Conservation (phyloP, 2,113 vertebrate genomes). For the Rattus norvegicus region GRCr8 NC_086026.1:67362001-67362500, state of each 20-base stretch:
- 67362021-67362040: neutral
- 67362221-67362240: neutral
- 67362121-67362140: neutral
- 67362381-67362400: neutral
- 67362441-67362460: neutral
- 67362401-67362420: neutral
- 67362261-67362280: neutral
- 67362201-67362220: no score
- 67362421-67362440: neutral
- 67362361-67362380: neutral
- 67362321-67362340: neutral
- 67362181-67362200: neutral
- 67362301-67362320: neutral
- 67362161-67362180: neutral
- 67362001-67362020: neutral
- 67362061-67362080: conserved; percentile 20
- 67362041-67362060: neutral
- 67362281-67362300: conserved; percentile 6
- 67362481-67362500: neutral
- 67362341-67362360: neutral
- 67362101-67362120: neutral
- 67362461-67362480: neutral
- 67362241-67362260: neutral
- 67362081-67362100: neutral
- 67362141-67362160: neutral